Conservation (phyloP, 2,888 invertebrate species). For the Tetragonisca angustula region DNA sequence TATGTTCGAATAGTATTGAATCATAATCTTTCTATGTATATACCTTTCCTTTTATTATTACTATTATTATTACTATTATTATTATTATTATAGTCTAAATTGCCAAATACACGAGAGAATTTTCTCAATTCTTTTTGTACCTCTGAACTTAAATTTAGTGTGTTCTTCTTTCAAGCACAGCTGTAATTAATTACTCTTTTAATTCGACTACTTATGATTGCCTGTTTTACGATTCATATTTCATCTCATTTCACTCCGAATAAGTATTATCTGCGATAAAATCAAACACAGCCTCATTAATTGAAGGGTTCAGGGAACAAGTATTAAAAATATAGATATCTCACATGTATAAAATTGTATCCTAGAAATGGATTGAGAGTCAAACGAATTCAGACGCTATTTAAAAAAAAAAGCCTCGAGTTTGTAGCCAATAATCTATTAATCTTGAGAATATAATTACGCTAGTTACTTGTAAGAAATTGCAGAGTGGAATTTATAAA, state of each 20-base stretch:
- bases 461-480: conserved; percentile 55
- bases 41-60: conserved; percentile 2
- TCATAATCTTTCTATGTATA: conserved; percentile 43
- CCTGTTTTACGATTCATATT: conserved; percentile 56
- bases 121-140: conserved; percentile 62
- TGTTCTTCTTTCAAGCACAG: conserved; percentile 53
- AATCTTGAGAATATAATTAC: conserved; percentile 58
- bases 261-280: conserved; percentile 62
- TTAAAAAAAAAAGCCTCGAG: conserved; percentile 45
- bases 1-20: conserved; percentile 63
- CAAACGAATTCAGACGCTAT: conserved; percentile 48
- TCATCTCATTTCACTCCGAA: conserved; percentile 46
- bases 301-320: conserved; percentile 74
- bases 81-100: conserved; percentile 52
- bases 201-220: conserved; percentile 65
- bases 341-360: conserved; percentile 73
- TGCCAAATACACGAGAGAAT: conserved; percentile 56
- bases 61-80: too few species aligned
- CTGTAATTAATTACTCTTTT: conserved; percentile 44
- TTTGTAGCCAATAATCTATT: conserved; percentile 61
- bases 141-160: conserved; percentile 65
- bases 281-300: conserved; percentile 76
- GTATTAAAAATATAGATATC: conserved; percentile 73
- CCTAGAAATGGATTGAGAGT: conserved; percentile 64
- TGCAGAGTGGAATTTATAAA: conserved; percentile 62